Base-by-base conservation (phyloP, 2,888 invertebrate genomes). In the Anthrax anthrax region DNA sequence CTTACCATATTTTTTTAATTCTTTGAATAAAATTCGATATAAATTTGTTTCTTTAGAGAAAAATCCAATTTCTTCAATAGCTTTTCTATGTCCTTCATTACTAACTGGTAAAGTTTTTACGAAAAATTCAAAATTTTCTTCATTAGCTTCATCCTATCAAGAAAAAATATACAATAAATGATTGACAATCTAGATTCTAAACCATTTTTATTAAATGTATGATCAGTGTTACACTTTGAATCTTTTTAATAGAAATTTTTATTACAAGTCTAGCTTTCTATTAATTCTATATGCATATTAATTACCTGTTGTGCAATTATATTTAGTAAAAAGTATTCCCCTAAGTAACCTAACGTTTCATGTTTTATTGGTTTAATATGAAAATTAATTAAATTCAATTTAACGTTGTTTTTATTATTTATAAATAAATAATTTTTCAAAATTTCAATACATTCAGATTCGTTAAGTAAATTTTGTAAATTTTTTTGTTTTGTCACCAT, bases 271-370 rank as follows among this genome's bases (percentile, higher is more conserved):
- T n/a, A n/a, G n/a, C n/a, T n/a, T n/a, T n/a, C n/a, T n/a, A n/a
- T n/a, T n/a, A n/a, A n/a, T n/a, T n/a, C n/a, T n/a, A n/a, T n/a
- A n/a, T n/a, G n/a, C n/a, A n/a, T n/a, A 23, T 23, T 12, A 32
- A 9, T 32, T 12, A 44, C 44, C 23, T n/a, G 19, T 34, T 37
- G 38, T 37, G 36, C 46, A 17, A 14, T n/a, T 13, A 64, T 46
- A 3, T 43, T 23, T 2, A 65, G 43, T 14, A 57, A 60, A 40
- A 58, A 63, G 44, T 65, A 65, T 41, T 65, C 65, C 0, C 65
- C 65, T 62, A 65, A 59, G 45, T 58, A 65, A 0, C 65, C 65
- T 40, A 61, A 42, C 1, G 61, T 50, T 1, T 61, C 60, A n/a
- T 46, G 55, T 1, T 57, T 55, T 2, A 58, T 57, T 1, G 50